Evolutionary conservation across 1,140 invertebrate species (phyloP).

Genomic region (Macrosteles quadrilineatus): DNA sequence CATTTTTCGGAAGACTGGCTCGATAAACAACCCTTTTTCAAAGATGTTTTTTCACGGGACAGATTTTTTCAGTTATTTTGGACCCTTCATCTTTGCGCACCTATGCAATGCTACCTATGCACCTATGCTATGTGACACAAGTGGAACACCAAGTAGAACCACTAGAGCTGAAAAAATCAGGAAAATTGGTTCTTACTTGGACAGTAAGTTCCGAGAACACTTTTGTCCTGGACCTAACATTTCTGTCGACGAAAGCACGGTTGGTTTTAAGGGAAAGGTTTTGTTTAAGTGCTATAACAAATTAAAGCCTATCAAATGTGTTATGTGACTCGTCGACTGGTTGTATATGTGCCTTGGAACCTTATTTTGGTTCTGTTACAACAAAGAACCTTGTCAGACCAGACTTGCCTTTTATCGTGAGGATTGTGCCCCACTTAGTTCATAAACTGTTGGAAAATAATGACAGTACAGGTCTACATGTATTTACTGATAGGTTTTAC

Average conservation of each 20-base stretch:
- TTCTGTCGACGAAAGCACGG: slow-evolving; percentile 27
- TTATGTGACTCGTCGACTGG: slow-evolving; percentile 9
- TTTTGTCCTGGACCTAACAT: neutral
- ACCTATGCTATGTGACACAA: too few relatives aligned
- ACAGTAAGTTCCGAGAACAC: neutral
- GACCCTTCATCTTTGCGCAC: slow-evolving; percentile 1
- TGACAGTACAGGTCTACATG: neutral
- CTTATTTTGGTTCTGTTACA: too few relatives aligned
- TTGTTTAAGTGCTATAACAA: slow-evolving; percentile 27
- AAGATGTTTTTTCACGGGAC: neutral
- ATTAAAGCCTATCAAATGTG: slow-evolving; percentile 28
- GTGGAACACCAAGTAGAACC: too few relatives aligned
- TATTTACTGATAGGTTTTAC: slow-evolving; percentile 22
- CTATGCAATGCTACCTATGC: neutral
- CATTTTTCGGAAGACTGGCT: slow-evolving; percentile 10
- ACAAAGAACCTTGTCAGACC: neutral
- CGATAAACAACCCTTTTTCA: too few relatives aligned
- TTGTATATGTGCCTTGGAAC: neutral
- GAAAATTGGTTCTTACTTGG: neutral
- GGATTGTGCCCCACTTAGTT: neutral
- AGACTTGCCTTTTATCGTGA: neutral
- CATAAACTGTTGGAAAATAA: neutral
- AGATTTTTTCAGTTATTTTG: slow-evolving; percentile 14
- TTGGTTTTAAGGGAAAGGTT: slow-evolving; percentile 19
- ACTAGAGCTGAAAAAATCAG: neutral